Evolutionary conservation across 2,797 vertebrate species (phyloP), one percentile per base, ranked within the genome.

Genomic region (Echeneis naucrates): DNA sequence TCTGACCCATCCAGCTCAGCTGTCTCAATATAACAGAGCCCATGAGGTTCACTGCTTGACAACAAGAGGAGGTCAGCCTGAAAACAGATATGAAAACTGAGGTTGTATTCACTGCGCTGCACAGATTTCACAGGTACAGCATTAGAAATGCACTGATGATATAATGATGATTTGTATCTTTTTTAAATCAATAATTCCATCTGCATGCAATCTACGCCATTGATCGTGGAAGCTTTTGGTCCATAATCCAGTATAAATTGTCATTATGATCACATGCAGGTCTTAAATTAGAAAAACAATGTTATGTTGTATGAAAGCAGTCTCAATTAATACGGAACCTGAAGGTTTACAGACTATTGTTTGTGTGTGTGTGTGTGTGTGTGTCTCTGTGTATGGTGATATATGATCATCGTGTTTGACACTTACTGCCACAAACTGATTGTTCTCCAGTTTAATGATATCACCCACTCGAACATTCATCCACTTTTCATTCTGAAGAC

Each of bases 1-100:
- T 63, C 91, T 88, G 83, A 98, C 98, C 98, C 98, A 0, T 99
- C 98, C 8, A 99, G 95, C 85, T 99, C 98, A 0, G 98, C 96
- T 0, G 98, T 99, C 92, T 99, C 98, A 3, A 99, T 96, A 92
- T 99, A 99, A 85, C 98, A 99, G 81, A 99, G 90, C 9, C 98
- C 96, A 2, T 99, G 97, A 51, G 98, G 98, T 76, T 99, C 98
- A 0, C 94, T 98, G 94, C 97, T 98, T 87, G 94, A 98, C 38
- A 99, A 92, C 72, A 99, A 94, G 64, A 99, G 96, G 80, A 99
- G 94, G 82, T 99, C 98, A 71, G 98, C 98, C 98, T 99, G 88
- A 24, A 77, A 78, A 85, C 13, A 88, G 42, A 93, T 27, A 79
- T 27, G 59, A 30, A 0, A 63, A 73, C 45, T 78, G 72, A 77